Evolutionary conservation across 2,113 vertebrate genomes (phyloP).

Genomic region (Tichodroma muraria): DNA sequence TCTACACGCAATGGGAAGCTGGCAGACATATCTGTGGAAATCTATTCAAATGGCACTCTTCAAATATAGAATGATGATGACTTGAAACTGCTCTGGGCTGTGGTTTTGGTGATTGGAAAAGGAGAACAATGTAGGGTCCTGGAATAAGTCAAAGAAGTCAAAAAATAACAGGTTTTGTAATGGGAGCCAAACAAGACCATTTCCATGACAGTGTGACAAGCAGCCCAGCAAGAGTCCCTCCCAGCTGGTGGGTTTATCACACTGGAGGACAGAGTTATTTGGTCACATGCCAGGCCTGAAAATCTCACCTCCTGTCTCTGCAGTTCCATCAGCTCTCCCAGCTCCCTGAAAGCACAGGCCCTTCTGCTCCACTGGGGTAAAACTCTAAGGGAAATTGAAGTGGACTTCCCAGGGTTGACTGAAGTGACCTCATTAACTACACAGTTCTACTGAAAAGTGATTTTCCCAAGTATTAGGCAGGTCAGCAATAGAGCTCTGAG

Average conservation of each 20-base stretch:
- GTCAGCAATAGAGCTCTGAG: background rate
- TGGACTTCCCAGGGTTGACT: background rate
- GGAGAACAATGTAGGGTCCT: background rate
- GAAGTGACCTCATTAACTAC: background rate
- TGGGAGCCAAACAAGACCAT: background rate
- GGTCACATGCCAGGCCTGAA: background rate
- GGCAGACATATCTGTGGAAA: background rate
- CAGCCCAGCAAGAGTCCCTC: background rate
- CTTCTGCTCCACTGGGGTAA: background rate
- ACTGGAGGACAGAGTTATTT: background rate
- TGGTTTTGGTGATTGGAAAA: background rate
- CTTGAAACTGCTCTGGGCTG: background rate
- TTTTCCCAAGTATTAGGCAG: background rate
- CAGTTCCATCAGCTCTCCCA: background rate
- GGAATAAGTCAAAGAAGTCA: background rate
- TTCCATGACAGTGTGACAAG: background rate
- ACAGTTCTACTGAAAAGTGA: background rate
- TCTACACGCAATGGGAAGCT: background rate
- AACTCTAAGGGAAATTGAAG: background rate
- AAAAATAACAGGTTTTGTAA: background rate
- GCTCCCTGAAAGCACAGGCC: background rate
- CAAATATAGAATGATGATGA: background rate
- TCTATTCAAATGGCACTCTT: background rate
- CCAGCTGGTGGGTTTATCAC: background rate
- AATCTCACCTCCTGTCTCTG: background rate